A percentile compares a stretch with the other conserved stretches of the same genome.
Conservation (phyloP, 2,113 vertebrate species). For the Origma solitaria region DNA sequence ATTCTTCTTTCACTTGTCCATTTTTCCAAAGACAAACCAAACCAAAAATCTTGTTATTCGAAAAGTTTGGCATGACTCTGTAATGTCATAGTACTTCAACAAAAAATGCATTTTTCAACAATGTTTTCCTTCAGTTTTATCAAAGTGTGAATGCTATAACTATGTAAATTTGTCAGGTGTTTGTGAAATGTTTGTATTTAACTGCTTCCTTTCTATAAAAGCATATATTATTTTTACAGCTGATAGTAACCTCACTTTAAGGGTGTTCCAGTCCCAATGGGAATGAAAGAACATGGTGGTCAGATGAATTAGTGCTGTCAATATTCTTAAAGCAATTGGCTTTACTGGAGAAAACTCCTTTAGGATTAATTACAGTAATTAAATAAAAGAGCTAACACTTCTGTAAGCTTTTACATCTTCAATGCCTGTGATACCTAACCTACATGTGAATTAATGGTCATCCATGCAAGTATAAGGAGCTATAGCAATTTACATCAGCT, state of each 20-base stretch:
- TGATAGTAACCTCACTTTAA: neutral
- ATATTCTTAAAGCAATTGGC: neutral
- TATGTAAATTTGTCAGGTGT: neutral
- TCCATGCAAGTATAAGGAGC: neutral
- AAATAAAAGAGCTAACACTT: neutral
- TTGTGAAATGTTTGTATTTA: slow-evolving; percentile 1
- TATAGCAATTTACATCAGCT: neutral
- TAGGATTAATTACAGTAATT: neutral
- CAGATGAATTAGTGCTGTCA: neutral
- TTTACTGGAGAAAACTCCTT: neutral
- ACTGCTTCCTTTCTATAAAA: neutral
- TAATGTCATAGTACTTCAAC: neutral
- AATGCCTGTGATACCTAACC: neutral
- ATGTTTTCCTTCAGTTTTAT: neutral
- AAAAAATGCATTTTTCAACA: neutral
- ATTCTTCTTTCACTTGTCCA: neutral
- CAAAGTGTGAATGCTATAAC: neutral
- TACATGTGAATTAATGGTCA: neutral
- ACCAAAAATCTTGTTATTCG: neutral
- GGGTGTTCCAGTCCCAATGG: neutral
- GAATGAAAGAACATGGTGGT: neutral
- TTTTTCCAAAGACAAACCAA: neutral
- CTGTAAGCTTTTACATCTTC: neutral
- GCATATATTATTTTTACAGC: neutral
- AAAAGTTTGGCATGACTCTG: neutral